Conservation (phyloP, 2,888 invertebrate species). For the Amphimallon solstitiale region DNA sequence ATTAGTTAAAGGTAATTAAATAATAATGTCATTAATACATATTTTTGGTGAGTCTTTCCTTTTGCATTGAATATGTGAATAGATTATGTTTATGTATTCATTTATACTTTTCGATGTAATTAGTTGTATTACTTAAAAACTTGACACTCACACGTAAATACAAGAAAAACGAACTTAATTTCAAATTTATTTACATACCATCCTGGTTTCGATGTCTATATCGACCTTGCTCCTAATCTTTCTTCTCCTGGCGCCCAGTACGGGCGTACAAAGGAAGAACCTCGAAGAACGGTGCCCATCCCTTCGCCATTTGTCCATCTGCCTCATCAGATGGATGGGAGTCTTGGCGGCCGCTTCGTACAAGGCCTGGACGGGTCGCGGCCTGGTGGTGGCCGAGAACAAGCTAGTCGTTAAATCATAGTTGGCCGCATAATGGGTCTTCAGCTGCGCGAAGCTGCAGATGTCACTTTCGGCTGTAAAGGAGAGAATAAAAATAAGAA, state of each 20-base stretch:
- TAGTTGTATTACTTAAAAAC: too few relatives aligned
- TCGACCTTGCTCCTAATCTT: conserved; percentile 76
- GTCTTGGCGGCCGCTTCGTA: conserved; percentile 81
- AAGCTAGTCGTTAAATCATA: conserved; percentile 75
- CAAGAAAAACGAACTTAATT: too few relatives aligned
- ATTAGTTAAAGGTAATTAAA: too few relatives aligned
- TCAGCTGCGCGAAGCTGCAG: conserved; percentile 83
- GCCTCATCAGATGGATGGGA: conserved; percentile 72
- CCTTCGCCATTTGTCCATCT: conserved; percentile 74
- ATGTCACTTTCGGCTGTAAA: conserved; percentile 92
- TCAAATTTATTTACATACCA: conserved; percentile 71
- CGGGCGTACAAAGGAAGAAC: conserved; percentile 83
- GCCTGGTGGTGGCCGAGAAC: conserved; percentile 79
- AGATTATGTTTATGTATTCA: too few relatives aligned
- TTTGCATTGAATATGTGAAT: too few relatives aligned
- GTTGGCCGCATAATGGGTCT: conserved; percentile 78
- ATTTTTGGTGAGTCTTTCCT: too few relatives aligned
- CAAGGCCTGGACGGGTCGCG: conserved; percentile 77
- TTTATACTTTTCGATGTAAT: too few relatives aligned
- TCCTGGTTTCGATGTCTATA: conserved; percentile 87
- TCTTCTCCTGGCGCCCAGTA: conserved; percentile 77
- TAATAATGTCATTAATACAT: too few relatives aligned
- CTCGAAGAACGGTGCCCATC: conserved; percentile 72
- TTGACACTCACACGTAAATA: too few relatives aligned
- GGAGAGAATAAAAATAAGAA: conserved; percentile 48